Evolutionary conservation across 2,888 invertebrate species (phyloP).

Genomic region (Drosophila acutilabella): DNA sequence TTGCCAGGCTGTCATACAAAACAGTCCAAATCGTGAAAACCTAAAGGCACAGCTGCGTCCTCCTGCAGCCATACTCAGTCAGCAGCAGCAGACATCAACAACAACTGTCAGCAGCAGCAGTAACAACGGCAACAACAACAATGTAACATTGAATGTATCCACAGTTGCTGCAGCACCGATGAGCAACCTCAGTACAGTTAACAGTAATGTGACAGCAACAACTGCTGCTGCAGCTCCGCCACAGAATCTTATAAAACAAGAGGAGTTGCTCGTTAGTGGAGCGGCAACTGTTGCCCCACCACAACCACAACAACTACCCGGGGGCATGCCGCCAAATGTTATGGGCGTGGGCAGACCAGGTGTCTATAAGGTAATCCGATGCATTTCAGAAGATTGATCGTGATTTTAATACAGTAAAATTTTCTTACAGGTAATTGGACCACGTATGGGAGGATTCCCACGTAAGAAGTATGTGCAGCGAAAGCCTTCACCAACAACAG

Average conservation of each 20-base stretch:
- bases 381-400: neutral
- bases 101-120: constrained; percentile 55
- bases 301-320: constrained; percentile 50
- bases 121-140: constrained; percentile 47
- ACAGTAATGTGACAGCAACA: constrained; percentile 48
- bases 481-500: constrained; percentile 87
- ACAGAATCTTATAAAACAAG: constrained; percentile 74
- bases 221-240: constrained; percentile 68
- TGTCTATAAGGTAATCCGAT: constrained; percentile 82
- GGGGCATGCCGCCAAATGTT: constrained; percentile 78
- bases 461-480: constrained; percentile 86
- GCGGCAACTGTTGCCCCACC: constrained; percentile 48
- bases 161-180: constrained; percentile 68
- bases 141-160: constrained; percentile 65
- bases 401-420: no score
- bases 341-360: constrained; percentile 83
- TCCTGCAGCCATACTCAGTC: constrained; percentile 90
- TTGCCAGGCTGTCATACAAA: constrained; percentile 96
- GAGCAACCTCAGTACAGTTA: constrained; percentile 55
- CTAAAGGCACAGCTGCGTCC: constrained; percentile 93
- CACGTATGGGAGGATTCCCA: constrained; percentile 84
- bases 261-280: constrained; percentile 62
- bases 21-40: constrained; percentile 95
- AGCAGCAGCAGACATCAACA: constrained; percentile 53
- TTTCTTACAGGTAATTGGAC: constrained; percentile 82